These are phyloP conservation scores for Eupleurogrammus muticus DNA, from an alignment of 2,797 vertebrate species.

Conservation along the genomic window DNA sequence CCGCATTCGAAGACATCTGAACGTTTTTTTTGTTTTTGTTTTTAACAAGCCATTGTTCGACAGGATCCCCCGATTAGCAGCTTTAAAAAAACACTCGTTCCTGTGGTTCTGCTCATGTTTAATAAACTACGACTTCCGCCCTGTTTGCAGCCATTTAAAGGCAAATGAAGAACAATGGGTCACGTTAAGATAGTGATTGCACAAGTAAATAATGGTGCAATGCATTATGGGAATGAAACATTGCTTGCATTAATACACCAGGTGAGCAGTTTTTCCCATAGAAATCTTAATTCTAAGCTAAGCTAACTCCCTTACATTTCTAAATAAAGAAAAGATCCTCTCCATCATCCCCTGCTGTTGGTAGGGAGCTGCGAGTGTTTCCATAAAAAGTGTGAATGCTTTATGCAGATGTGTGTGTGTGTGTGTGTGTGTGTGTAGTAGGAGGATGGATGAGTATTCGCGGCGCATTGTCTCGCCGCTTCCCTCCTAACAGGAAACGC, in stretches of 20 bases:
- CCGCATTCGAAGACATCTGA: background rate
- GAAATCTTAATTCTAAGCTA: background rate
- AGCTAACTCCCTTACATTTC: background rate
- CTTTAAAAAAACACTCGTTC: background rate
- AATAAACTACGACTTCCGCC: background rate
- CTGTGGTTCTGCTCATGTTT: background rate
- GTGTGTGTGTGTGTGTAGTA: slow-evolving; percentile 27
- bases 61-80: background rate
- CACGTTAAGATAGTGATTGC: background rate
- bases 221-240: no score
- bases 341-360: background rate
- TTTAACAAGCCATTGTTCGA: background rate
- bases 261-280: no score
- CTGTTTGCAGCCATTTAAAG: background rate
- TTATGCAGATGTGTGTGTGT: slow-evolving; percentile 37
- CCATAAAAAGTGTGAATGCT: slow-evolving; percentile 6
- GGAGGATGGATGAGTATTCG: slow-evolving; percentile 10
- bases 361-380: background rate
- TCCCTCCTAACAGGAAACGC: slow-evolving; percentile 41
- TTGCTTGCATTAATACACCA: no score
- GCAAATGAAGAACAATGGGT: background rate
- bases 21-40: background rate
- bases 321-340: no score
- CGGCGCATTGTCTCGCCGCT: slow-evolving; percentile 43
- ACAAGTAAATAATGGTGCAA: no score